Evolutionary conservation across 2,888 invertebrate species (phyloP).

Genomic region (Augiades crinisus): DNA sequence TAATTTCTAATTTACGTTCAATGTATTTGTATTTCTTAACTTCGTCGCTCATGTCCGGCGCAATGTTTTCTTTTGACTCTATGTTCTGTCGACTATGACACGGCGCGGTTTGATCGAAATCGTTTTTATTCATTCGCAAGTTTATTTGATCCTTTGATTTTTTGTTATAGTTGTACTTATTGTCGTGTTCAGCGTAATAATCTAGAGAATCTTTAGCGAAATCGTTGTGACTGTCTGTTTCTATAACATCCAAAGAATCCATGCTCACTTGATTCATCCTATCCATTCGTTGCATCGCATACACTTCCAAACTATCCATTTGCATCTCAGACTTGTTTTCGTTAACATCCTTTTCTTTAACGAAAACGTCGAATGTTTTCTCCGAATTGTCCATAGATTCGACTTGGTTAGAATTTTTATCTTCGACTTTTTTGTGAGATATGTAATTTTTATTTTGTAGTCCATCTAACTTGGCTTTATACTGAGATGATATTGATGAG

Average conservation of each 20-base stretch:
- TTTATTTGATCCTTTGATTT: slow-evolving; percentile 60
- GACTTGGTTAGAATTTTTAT: slow-evolving; percentile 63
- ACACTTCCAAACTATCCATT: slow-evolving; percentile 83
- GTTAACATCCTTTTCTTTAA: slow-evolving; percentile 82
- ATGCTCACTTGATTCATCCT: slow-evolving; percentile 69
- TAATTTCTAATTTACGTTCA: slow-evolving; percentile 86
- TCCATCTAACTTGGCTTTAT: slow-evolving; percentile 76
- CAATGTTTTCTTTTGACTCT: slow-evolving; percentile 67
- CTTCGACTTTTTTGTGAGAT: slow-evolving; percentile 56
- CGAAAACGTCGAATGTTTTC: slow-evolving; percentile 82
- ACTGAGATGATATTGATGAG: slow-evolving; percentile 73
- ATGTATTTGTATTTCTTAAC: slow-evolving; percentile 84
- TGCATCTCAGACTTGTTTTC: slow-evolving; percentile 82
- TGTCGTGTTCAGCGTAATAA: slow-evolving; percentile 72
- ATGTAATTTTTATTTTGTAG: slow-evolving; percentile 71
- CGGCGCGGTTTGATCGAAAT: slow-evolving; percentile 43
- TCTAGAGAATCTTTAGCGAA: slow-evolving; percentile 76
- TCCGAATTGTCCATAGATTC: slow-evolving; percentile 65
- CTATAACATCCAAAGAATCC: slow-evolving; percentile 75
- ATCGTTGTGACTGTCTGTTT: slow-evolving; percentile 55
- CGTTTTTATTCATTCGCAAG: slow-evolving; percentile 52
- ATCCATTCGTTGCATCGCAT: slow-evolving; percentile 70
- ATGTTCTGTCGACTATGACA: slow-evolving; percentile 48
- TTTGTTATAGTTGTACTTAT: slow-evolving; percentile 53
- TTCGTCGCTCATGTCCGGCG: slow-evolving; percentile 70